Base-by-base conservation (phyloP, 2,797 vertebrate genomes). In the Thripadectes ignobilis region DNA sequence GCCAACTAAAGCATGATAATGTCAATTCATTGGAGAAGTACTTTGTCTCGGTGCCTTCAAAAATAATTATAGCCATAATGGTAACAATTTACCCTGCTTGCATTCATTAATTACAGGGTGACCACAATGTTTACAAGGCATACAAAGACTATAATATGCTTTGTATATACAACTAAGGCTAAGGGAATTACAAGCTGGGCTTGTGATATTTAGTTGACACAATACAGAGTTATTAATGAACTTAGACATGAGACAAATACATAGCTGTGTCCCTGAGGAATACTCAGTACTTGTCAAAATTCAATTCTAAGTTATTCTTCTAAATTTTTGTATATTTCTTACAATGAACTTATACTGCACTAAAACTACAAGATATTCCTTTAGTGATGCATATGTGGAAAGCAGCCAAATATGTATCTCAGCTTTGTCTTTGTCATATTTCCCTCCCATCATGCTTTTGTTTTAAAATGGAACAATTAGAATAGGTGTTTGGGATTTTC, bases 31-130 rank as follows among this genome's bases (percentile, higher is more conserved):
- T n/a, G 24, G 43, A 73, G 83, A 86, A 88, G 34, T 48, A 61
- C 59, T 81, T 88, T 58, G 52, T 54, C 76, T 76, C 85, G 71
- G 71, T 65, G 63, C 73, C 80, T 91, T 87, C 38, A 80, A 46
- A 95, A 91, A 82, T 79, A 93, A 94, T 94, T 94, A 92, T 18
- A 86, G 39, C 43, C 58, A 12, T 58, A 85, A 80, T 32, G 75
- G 55, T 10, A 86, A 91, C 82, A 82, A 79, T 71, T 76, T 86
- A 69, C 38, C 61, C 68, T 88, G 30, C 73, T 26, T 76, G 32
- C 32, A 86, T 71, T 86, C 88, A 71, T 75, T 88, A 89, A 89
- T 86, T 88, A 57, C 38, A 65, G 66, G 20, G 45, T 3, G 8
- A 95, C 61, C 51, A 86, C 59, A 73, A 34, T 26, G 30, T 38